Evolutionary conservation across 2,888 invertebrate species (phyloP).

Genomic region (Tachystola acroxantha): DNA sequence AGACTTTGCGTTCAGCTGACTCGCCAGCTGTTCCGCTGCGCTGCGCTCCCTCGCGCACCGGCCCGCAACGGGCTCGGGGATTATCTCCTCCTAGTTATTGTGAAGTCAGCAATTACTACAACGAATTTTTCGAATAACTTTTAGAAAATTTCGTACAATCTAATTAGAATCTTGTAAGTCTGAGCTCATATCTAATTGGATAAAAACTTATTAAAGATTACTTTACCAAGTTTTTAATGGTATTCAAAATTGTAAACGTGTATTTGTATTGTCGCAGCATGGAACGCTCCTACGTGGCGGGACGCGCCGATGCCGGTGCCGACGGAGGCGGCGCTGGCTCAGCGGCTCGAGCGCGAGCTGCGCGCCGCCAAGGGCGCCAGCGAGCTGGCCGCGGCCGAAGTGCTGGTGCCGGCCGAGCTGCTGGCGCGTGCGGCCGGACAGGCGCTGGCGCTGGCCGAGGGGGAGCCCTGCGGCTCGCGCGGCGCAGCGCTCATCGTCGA

Average conservation of each 20-base stretch:
- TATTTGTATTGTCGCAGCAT: constrained; percentile 56
- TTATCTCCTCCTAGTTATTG: constrained; percentile 16
- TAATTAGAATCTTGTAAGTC: neutral
- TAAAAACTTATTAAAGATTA: neutral
- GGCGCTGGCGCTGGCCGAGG: constrained; percentile 89
- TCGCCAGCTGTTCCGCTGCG: constrained; percentile 56
- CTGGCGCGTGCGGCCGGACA: constrained; percentile 88
- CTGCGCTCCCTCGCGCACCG: constrained; percentile 41
- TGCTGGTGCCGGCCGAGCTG: constrained; percentile 90
- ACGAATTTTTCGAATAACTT: constrained; percentile 1
- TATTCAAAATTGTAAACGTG: constrained; percentile 24
- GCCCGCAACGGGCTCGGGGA: constrained; percentile 15
- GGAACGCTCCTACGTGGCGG: constrained; percentile 68
- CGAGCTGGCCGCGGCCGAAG: constrained; percentile 90
- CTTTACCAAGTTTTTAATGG: too few relatives aligned
- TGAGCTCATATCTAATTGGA: too few relatives aligned
- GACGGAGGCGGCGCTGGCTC: constrained; percentile 83
- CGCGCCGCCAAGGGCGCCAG: constrained; percentile 87
- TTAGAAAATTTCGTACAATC: neutral
- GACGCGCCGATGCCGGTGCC: constrained; percentile 72
- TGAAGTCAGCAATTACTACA: constrained; percentile 1
- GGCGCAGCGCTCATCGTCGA: constrained; percentile 92
- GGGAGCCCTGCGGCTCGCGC: constrained; percentile 92
- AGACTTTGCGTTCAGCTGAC: constrained; percentile 52
- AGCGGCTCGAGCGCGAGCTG: constrained; percentile 87